Evolutionary conservation across 2,113 vertebrate species (phyloP), one percentile per base, ranked within the genome.

Genomic region (Podarcis raffonei): DNA sequence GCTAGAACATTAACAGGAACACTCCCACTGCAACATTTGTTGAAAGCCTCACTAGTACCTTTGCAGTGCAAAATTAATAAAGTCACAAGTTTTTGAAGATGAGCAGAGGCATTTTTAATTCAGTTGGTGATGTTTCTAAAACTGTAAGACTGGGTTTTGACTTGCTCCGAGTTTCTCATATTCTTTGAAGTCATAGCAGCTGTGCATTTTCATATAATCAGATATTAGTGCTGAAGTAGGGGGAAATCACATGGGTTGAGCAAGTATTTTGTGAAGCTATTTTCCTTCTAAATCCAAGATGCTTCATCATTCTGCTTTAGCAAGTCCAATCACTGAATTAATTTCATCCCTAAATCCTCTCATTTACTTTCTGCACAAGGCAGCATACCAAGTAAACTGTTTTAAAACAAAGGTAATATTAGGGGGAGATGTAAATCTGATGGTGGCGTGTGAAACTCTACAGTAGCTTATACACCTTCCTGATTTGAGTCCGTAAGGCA

Each of bases 331-430:
- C 84, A 62, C 25, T 83, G 80, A 87, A 92, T 90, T 92, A 76
- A 92, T 90, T 93, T 84, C 11, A 90, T 42, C 59, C 74, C 74
- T 90, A 91, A 91, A 90, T 93, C 77, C 39, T n/a, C 91, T 90
- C 89, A 86, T 68, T 90, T 84, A 88, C 13, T 69, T 85, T 82
- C 72, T 84, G 85, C 62, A 87, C 20, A 27, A 91, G 53, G 69
- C 57, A 85, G 72, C 84, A 89, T 80, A 80, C 32, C 82, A 92
- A 88, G 81, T 35, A 65, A 83, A 42, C 82, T 74, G 39, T 84
- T 85, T 85, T 90, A 89, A 91, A 91, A 87, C n/a, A 91, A 83
- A 30, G 13, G 20, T 75, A 39, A 82, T 74, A 3, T 13, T 59
- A 68, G 81, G 69, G 53, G 6, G 53, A 18, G 20, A 7, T 32